A percentile compares a stretch with the other conserved stretches of the same genome.
Evolutionary conservation across 2,113 vertebrate species (phyloP).

Genomic region (Gadus chalcogrammus): DNA sequence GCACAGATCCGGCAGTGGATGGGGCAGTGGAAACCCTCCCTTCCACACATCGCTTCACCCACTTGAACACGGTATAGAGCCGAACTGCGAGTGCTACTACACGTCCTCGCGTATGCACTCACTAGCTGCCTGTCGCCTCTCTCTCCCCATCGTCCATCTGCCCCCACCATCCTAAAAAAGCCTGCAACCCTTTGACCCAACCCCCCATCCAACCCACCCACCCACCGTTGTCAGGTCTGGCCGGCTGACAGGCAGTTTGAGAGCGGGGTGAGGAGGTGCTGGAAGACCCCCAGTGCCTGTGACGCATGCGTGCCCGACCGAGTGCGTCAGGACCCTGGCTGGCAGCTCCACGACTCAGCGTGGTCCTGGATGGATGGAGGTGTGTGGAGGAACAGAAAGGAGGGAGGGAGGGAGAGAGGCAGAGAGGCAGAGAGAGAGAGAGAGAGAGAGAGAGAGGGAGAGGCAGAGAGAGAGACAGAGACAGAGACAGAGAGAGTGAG

Average conservation of each 20-base stretch:
- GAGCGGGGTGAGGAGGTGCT: slow-evolving; percentile 41
- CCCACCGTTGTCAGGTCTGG: slow-evolving; percentile 28
- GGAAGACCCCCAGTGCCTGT: slow-evolving; percentile 13
- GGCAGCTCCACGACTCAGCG: slow-evolving; percentile 55
- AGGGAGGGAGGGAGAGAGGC: slow-evolving; percentile 13
- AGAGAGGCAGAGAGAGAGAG: slow-evolving; percentile 12
- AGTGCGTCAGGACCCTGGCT: slow-evolving; percentile 66
- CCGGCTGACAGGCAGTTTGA: slow-evolving; percentile 50
- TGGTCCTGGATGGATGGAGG: slow-evolving; percentile 65
- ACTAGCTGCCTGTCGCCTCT: too few relatives aligned
- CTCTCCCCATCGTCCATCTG: too few relatives aligned
- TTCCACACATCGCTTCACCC: too few relatives aligned
- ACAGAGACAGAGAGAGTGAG: slow-evolving; percentile 36
- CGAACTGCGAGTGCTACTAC: too few relatives aligned
- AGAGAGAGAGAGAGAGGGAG: not conserved
- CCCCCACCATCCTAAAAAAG: too few relatives aligned
- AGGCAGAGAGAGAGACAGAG: slow-evolving; percentile 19
- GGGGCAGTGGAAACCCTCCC: too few relatives aligned
- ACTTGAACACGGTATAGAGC: too few relatives aligned
- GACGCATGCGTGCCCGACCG: slow-evolving; percentile 59
- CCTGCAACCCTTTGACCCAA: too few relatives aligned
- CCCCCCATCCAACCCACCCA: slow-evolving; percentile 38
- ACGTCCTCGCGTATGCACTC: too few relatives aligned
- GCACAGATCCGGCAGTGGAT: too few relatives aligned
- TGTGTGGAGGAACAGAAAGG: slow-evolving; percentile 61